phyloP scores from a whole-genome alignment of 2,888 invertebrate species.

The Archaeoteleia sp. region DNA sequence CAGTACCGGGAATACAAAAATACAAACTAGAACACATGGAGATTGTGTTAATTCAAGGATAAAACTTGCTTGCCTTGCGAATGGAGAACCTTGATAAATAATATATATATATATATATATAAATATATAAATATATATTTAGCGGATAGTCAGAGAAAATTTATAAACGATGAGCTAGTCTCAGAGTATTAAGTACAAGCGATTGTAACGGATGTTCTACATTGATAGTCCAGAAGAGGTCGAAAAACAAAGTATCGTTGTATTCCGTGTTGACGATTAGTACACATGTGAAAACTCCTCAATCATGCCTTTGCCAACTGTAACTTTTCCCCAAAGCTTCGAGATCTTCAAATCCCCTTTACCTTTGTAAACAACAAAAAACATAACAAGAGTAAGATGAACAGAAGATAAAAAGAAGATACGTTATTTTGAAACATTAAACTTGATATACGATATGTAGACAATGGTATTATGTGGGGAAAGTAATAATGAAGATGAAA shows the following conservation, averaged over 20 bases:
- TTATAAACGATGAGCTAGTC: constrained; percentile 65
- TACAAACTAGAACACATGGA: no score
- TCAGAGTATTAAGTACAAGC: constrained; percentile 70
- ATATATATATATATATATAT: constrained; percentile 50
- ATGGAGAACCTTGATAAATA: constrained; percentile 55
- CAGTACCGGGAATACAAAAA: not conserved
- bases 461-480: constrained; percentile 9
- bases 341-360: constrained; percentile 20
- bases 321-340: constrained; percentile 23
- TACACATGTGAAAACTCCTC: constrained; percentile 27
- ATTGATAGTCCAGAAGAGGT: constrained; percentile 30
- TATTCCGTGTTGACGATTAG: constrained; percentile 47
- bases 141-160: constrained; percentile 53
- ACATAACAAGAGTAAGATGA: no score
- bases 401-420: constrained; percentile 16
- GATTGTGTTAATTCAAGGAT: not conserved
- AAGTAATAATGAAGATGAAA: constrained; percentile 46
- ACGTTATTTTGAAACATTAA: constrained; percentile 28
- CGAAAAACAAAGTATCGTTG: constrained; percentile 22
- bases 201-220: constrained; percentile 57
- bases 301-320: constrained; percentile 50
- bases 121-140: constrained; percentile 49
- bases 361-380: no score
- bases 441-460: no score
- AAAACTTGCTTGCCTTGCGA: constrained; percentile 66